Evolutionary conservation across 2,797 vertebrate species (phyloP).

Genomic region (Falco concolor): DNA sequence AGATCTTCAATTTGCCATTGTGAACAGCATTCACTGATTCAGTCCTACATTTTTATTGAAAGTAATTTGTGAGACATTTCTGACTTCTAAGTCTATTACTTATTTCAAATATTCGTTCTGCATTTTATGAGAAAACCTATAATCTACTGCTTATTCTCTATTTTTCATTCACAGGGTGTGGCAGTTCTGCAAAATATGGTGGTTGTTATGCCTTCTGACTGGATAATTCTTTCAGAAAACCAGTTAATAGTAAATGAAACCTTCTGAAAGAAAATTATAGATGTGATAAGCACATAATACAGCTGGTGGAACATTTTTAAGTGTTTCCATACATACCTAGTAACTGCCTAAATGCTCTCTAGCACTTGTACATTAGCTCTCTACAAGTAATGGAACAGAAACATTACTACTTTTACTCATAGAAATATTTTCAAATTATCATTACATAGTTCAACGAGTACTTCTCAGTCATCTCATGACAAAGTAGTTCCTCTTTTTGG

Average conservation of each 20-base stretch:
- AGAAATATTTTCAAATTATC: not conserved
- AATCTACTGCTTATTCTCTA: not conserved
- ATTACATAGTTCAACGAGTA: not conserved
- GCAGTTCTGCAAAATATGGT: not conserved
- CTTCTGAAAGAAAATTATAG: not conserved
- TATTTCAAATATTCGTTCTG: not conserved
- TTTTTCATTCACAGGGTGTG: not conserved
- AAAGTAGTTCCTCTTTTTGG: not conserved
- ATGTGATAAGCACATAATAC: not conserved
- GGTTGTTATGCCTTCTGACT: not conserved
- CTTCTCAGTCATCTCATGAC: not conserved
- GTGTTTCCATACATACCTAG: not conserved
- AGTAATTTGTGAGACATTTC: not conserved
- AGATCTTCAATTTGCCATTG: not conserved
- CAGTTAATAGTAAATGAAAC: not conserved
- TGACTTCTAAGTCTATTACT: not conserved
- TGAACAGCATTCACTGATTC: not conserved
- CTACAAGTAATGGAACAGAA: not conserved
- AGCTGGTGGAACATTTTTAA: not conserved
- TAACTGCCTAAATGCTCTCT: not conserved
- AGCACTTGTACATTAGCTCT: not conserved
- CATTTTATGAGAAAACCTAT: not conserved
- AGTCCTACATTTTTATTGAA: not conserved
- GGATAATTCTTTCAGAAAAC: not conserved
- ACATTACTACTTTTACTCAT: not conserved